Base-by-base conservation (phyloP, 2,888 invertebrate genomes). In the Zygothrica quintamaculata region DNA sequence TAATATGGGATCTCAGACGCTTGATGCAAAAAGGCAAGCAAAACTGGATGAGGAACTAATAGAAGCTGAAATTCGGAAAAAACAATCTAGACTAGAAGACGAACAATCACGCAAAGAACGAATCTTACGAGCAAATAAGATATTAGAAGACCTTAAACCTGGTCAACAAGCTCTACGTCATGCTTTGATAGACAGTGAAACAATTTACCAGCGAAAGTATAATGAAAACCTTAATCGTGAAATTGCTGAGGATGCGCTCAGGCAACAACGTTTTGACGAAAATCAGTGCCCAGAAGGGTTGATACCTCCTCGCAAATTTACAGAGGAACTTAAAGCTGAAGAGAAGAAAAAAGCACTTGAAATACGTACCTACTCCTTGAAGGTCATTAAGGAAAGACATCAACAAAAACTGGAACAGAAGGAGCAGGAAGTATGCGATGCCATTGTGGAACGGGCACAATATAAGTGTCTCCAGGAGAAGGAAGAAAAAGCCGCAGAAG, bases 81-180 rank as follows among this genome's bases (percentile, higher is more conserved):
- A 22, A 1, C 40, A 66, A 13, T 22, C 43, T 1, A 8, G 5
- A 11, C n/a, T 58, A 3, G 53, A 48, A 12, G 65, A 62, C 0
- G 77, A 73, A 1, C 50, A 48, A 0, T 3, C 34, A 1, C 81
- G 81, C 3, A 84, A 77, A 16, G 66, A 65, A 4, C 77, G 87
- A 1, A 57, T 82, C 1, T 5, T 73, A 1, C 44, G 84, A 5
- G 81, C 81, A 2, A 67, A 69, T 2, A 33, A 22, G 1, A 55
- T 82, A 16, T 8, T 86, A 12, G 48, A 86, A 0, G 29, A 61
- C 13, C n/a, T 82, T 16, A 82, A 82, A 40, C 60, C 67, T 0
- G 87, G 84, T 6, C 77, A 59, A 6, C 18, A 47, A 50, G 42
- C 55, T 0, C 33, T 84, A 3, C 71, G 55, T 7, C 39, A 50